Base-by-base conservation (phyloP, 2,797 vertebrate genomes). In the Notolabrus celidotus region DNA sequence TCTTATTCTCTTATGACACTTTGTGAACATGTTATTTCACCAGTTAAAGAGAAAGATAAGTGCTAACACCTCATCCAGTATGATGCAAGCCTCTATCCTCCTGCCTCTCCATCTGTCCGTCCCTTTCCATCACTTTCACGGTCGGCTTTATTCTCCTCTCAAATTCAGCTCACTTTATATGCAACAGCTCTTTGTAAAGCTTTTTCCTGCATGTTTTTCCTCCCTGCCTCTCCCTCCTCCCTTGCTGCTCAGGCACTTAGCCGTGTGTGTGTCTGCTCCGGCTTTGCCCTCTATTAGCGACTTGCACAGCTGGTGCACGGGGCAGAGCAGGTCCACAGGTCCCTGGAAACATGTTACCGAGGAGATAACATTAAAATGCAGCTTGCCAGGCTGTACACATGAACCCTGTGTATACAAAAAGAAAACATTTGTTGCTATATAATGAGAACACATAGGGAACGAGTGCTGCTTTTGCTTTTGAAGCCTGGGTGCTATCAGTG, bases 201-300 rank as follows among this genome's bases (percentile, higher is more conserved):
- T 61, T 36, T 70, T 57, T 47, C 46, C 29, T 23, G 60, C 59
- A 41, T 59, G 36, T 74, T 55, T 74, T 55, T 51, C 33, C 50
- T 51, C 68, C 31, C 49, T 61, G 17, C 59, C 42, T 70, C 33
- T 16, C 52, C 19, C 17, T 63, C 47, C 31, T 61, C 47, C 22
- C 23, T 38, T 63, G 46, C 8, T 10, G 46, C 46, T 23, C 36
- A 33, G 49, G 27, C 49, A 72, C 68, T 82, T 61, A 77, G 38
- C 70, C 67, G 47, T 10, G 41, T 39, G 7, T 45, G 50, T 51
- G 23, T 63, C 43, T 74, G 36, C 51, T 59, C 38, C 14, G 10
- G 38, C 47, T 77, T 59, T 79, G 74, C 52, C 74, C 67, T 86
- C 84, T 80, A 80, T 87, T 88, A 84, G 68, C 49, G 69, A 57